These are phyloP conservation scores for Motacilla tschutschensis DNA, from an alignment of 2,113 vertebrate species.

Conservation along the genomic window DNA sequence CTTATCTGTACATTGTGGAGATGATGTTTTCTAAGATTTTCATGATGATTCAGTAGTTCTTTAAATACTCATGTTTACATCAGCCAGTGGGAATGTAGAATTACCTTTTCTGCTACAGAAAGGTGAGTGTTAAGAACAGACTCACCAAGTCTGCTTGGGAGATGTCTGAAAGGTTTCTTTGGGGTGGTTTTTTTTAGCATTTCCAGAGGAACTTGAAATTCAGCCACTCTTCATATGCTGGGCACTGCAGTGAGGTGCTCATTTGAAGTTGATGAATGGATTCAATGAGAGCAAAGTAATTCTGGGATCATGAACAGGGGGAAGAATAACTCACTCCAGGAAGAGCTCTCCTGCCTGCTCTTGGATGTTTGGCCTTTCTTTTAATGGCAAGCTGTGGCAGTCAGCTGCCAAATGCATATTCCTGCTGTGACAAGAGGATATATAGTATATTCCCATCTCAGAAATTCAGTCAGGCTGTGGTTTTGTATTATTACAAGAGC, in stretches of 20 bases:
- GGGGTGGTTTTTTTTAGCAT: background rate
- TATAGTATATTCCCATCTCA: background rate
- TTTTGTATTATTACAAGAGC: background rate
- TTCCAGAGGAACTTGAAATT: background rate
- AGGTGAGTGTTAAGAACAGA: background rate
- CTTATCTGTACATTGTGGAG: background rate
- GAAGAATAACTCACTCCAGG: background rate
- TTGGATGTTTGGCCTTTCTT: background rate
- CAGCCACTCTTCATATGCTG: background rate
- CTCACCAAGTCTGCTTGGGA: background rate
- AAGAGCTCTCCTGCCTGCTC: background rate
- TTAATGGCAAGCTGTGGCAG: background rate
- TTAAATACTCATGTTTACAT: background rate
- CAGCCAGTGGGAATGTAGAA: background rate
- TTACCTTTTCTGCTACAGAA: background rate
- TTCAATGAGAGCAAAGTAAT: background rate
- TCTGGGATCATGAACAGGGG: background rate
- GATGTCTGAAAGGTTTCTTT: background rate
- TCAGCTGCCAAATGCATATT: slow-evolving; percentile 31
- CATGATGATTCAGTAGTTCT: background rate
- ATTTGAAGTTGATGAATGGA: background rate
- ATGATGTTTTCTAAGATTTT: background rate
- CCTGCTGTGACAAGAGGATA: background rate
- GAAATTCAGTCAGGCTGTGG: background rate
- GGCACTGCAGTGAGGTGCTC: background rate